Conservation (phyloP, 92 coral and sea anemone genomes). For the Isaurus tuberculatus region DNA sequence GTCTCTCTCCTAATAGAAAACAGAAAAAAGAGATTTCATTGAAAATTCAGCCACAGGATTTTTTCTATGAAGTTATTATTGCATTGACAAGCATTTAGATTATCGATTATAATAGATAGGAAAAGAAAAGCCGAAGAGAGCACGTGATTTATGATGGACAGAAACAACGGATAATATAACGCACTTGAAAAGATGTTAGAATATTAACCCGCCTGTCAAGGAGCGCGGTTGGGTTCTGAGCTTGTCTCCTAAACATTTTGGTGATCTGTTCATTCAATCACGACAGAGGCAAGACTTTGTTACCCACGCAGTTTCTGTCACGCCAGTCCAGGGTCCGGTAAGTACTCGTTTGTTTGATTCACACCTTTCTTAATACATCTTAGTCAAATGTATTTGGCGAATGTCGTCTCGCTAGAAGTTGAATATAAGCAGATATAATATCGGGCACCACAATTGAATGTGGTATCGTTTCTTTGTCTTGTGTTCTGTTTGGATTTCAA, state of each 20-base stretch:
- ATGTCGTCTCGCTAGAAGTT: background rate
- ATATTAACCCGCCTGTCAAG: conserved; percentile 28
- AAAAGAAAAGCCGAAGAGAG: background rate
- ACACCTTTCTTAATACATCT: background rate
- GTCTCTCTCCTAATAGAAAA: too few relatives aligned
- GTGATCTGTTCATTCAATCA: background rate
- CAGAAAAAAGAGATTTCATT: too few relatives aligned
- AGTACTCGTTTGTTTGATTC: background rate
- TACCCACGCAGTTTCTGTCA: conserved; percentile 21
- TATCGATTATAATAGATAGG: too few relatives aligned
- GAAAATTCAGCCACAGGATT: too few relatives aligned
- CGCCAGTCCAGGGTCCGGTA: conserved; percentile 17
- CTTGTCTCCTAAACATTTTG: conserved; percentile 9
- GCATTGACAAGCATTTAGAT: too few relatives aligned
- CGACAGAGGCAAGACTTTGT: background rate
- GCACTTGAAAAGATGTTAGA: conserved; percentile 29
- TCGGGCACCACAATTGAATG: background rate
- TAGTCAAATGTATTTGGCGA: background rate
- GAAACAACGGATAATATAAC: background rate
- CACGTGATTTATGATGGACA: conserved; percentile 17
- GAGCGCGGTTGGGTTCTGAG: conserved; percentile 21
- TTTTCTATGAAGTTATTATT: too few relatives aligned
- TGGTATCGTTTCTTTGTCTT: background rate
- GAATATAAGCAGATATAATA: background rate
- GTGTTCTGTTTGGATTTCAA: background rate